Conservation (phyloP, 2,113 vertebrate species). For the Vulpes lagopus region DNA sequence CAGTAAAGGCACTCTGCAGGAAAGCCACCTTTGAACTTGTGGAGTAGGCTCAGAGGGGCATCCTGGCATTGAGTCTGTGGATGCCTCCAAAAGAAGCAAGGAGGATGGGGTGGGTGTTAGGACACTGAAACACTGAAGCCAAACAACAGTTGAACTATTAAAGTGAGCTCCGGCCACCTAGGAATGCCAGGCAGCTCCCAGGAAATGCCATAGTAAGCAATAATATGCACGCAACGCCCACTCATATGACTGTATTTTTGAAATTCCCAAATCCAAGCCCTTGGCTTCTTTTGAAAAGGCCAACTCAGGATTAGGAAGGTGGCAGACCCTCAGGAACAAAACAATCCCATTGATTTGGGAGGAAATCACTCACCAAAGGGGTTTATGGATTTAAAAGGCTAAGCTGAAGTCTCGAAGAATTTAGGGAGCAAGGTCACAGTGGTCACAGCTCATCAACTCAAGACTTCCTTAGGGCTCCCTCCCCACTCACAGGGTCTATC, state of each 20-base stretch:
- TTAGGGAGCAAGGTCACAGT: background rate
- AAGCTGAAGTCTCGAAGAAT: background rate
- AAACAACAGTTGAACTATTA: background rate
- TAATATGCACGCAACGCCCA: background rate
- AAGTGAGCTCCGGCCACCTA: background rate
- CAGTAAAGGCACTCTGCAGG: background rate
- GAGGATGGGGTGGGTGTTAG: background rate
- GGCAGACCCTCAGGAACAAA: constrained; percentile 31
- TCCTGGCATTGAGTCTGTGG: background rate
- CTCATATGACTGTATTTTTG: background rate
- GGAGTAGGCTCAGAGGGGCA: rapidly evolving
- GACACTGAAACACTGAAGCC: background rate
- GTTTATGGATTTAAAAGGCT: constrained; percentile 37
- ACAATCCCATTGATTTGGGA: background rate
- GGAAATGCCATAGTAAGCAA: background rate
- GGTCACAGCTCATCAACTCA: background rate
- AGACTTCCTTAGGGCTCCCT: background rate
- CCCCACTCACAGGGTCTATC: background rate
- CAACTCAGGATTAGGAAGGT: background rate
- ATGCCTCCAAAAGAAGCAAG: background rate
- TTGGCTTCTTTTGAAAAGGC: constrained; percentile 9
- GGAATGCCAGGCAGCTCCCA: background rate
- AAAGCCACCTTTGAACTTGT: background rate
- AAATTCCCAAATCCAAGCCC: constrained; percentile 42
- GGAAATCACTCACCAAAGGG: background rate